These are phyloP conservation scores for Aproaerema taeniolella DNA, from an alignment of 2,888 invertebrate species.

Conservation along the genomic window DNA sequence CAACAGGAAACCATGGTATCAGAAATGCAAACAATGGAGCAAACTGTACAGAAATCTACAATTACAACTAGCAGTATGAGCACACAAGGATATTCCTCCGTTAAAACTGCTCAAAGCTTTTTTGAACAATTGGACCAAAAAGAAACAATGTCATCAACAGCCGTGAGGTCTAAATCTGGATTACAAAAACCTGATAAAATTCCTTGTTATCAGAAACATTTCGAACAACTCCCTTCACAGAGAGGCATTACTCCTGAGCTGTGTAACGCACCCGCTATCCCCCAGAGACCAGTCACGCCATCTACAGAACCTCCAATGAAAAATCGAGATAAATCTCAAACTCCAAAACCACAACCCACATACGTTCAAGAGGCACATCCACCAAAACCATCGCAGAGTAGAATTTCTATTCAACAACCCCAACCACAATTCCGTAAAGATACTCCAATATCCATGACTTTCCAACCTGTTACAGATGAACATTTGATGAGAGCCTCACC, in stretches of 20 bases:
- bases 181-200: conserved; percentile 80
- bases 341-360: conserved; percentile 29
- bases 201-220: conserved; percentile 81
- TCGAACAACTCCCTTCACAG: conserved; percentile 77
- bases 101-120: conserved; percentile 57
- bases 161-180: conserved; percentile 65
- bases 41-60: conserved; percentile 28
- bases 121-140: conserved; percentile 61
- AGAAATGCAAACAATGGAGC: conserved; percentile 40
- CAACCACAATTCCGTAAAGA: conserved; percentile 62
- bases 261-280: conserved; percentile 54
- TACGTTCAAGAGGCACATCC: conserved; percentile 24
- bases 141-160: conserved; percentile 48
- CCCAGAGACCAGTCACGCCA: conserved; percentile 61
- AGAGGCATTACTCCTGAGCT: conserved; percentile 77
- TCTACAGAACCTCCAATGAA: conserved; percentile 55
- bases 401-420: conserved; percentile 31
- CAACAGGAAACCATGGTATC: conserved; percentile 44
- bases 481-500: conserved; percentile 72
- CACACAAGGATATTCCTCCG: conserved; percentile 50
- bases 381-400: conserved; percentile 31
- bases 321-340: conserved; percentile 48
- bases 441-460: conserved; percentile 78
- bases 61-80: conserved; percentile 35
- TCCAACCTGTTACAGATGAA: conserved; percentile 81